Evolutionary conservation across 2,888 invertebrate genomes (phyloP).

Genomic region (Hydropsyche betteni): DNA sequence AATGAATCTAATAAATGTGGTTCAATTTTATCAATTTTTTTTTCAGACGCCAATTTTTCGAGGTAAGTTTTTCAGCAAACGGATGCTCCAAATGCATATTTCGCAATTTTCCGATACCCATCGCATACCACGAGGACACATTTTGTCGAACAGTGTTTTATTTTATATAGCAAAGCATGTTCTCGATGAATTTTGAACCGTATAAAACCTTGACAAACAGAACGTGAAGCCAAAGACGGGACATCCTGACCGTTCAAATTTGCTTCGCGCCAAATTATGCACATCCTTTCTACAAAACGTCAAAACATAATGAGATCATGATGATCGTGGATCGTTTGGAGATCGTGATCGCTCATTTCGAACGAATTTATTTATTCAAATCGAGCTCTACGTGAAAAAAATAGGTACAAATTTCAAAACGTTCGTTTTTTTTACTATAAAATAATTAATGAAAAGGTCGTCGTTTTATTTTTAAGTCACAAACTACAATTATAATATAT

Average conservation of each 20-base stretch:
- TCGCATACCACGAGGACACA: conserved; percentile 2
- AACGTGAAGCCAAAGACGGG: conserved; percentile 20
- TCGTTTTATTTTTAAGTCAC: not conserved
- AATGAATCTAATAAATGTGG: too few relatives aligned
- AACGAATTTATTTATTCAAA: too few relatives aligned
- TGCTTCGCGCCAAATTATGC: not conserved
- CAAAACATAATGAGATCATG: not conserved
- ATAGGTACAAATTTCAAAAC: too few relatives aligned
- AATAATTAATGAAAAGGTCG: too few relatives aligned
- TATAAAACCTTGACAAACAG: conserved; percentile 24
- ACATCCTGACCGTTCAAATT: conserved; percentile 24
- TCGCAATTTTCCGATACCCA: not conserved
- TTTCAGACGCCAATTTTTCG: too few relatives aligned
- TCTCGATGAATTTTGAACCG: too few relatives aligned
- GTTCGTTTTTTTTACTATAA: too few relatives aligned
- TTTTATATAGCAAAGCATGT: not conserved
- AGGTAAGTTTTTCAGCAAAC: not conserved
- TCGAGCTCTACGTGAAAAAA: too few relatives aligned
- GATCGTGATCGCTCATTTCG: too few relatives aligned
- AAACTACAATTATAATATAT: not conserved
- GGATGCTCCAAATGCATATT: not conserved
- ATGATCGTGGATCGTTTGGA: too few relatives aligned
- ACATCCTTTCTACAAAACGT: conserved; percentile 17
- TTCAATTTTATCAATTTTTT: too few relatives aligned
- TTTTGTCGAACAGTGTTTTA: not conserved